A percentile compares a stretch with the other conserved stretches of the same genome.
These are phyloP conservation scores for Amazona guildingii DNA, from an alignment of 2,113 vertebrate species.

Conservation along the genomic window DNA sequence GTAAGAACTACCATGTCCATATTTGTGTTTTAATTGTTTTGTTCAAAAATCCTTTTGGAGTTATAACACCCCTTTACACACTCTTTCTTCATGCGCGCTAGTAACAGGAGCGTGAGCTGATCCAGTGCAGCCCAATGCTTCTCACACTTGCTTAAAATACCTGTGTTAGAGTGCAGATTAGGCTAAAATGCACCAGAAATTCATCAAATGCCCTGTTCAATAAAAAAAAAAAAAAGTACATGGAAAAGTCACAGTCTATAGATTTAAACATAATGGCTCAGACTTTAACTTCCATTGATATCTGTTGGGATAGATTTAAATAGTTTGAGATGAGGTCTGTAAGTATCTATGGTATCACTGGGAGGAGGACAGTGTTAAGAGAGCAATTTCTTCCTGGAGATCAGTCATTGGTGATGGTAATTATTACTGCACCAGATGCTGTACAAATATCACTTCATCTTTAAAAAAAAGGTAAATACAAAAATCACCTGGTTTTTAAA, in stretches of 20 bases:
- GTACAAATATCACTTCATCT: background rate
- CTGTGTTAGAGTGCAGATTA: background rate
- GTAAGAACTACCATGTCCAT: background rate
- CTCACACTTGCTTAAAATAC: background rate
- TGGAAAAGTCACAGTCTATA: background rate
- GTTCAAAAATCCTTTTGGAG: background rate
- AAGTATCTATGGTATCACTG: background rate
- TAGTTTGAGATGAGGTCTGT: background rate
- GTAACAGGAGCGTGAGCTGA: background rate
- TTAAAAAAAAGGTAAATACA: background rate
- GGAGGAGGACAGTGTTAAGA: background rate
- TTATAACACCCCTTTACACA: background rate
- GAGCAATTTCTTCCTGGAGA: background rate
- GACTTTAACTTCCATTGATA: background rate
- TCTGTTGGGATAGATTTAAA: background rate
- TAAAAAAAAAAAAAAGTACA: background rate
- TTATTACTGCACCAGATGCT: background rate
- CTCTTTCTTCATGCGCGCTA: background rate
- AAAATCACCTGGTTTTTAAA: background rate
- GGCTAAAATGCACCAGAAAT: background rate
- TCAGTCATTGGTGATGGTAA: background rate
- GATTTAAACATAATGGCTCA: background rate
- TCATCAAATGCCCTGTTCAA: background rate
- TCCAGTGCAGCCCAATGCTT: background rate
- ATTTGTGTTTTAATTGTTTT: background rate